Evolutionary conservation across 2,113 vertebrate genomes (phyloP).

Genomic region (Pandion haliaetus): DNA sequence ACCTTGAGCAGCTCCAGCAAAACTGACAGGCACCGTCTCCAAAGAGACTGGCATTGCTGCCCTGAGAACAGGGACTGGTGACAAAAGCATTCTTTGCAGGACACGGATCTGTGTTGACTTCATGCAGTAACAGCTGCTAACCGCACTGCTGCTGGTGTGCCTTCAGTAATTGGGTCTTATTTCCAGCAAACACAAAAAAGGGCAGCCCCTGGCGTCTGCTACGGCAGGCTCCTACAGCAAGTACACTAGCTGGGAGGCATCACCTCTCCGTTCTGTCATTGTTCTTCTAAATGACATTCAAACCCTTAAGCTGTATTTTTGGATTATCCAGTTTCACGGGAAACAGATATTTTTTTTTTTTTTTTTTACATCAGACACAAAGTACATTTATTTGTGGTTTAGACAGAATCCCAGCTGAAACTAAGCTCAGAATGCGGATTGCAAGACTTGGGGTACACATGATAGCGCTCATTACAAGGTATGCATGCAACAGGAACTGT

Average conservation of each 20-base stretch:
- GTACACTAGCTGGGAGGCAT: not conserved
- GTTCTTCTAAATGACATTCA: not conserved
- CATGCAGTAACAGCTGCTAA: not conserved
- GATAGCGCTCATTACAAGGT: not conserved
- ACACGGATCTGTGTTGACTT: rapidly evolving
- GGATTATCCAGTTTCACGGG: not conserved
- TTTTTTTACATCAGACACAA: not conserved
- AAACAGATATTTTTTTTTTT: not conserved
- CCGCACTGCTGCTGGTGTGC: not conserved
- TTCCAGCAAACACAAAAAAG: not conserved
- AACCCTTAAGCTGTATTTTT: not conserved
- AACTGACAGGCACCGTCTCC: no score
- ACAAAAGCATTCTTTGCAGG: not conserved
- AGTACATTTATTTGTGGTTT: not conserved
- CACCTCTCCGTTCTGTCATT: not conserved
- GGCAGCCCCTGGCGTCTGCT: not conserved
- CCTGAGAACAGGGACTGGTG: not conserved
- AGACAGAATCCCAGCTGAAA: not conserved
- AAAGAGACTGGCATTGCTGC: not conserved
- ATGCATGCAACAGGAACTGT: not conserved
- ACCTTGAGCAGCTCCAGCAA: not conserved
- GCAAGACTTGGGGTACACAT: not conserved
- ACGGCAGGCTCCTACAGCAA: rapidly evolving
- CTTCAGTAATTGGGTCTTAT: not conserved
- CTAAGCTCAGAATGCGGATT: not conserved